These are phyloP conservation scores for Sinocyclocheilus anophthalmus DNA, from an alignment of 2,113 vertebrate genomes.

Conservation along the genomic window DNA sequence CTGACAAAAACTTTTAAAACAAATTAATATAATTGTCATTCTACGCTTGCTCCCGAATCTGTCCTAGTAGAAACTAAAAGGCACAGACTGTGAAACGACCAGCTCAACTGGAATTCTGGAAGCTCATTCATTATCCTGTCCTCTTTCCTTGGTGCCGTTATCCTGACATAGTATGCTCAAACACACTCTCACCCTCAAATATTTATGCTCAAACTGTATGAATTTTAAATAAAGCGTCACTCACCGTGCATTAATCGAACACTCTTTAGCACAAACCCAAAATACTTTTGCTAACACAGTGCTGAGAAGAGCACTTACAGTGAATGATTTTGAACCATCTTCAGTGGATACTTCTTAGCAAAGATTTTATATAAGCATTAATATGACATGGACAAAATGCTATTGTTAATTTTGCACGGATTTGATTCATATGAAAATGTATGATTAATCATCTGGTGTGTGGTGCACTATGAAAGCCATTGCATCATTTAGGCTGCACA, in stretches of 20 bases:
- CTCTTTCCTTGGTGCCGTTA: not conserved
- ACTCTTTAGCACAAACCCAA: not conserved
- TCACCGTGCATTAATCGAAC: conserved; percentile 25
- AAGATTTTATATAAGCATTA: not conserved
- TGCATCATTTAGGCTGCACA: not conserved
- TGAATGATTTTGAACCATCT: not conserved
- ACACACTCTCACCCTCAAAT: conserved; percentile 24
- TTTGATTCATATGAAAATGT: not conserved
- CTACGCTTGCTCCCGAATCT: not conserved
- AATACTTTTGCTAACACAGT: not conserved
- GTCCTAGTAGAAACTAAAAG: not conserved
- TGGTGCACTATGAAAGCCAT: not conserved
- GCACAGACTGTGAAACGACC: not conserved
- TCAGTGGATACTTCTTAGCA: not conserved
- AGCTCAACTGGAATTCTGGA: not conserved
- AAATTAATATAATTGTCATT: not conserved
- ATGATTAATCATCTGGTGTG: not conserved
- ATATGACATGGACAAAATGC: not conserved
- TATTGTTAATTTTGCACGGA: not conserved
- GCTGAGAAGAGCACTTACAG: conserved; percentile 8
- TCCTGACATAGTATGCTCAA: conserved; percentile 17
- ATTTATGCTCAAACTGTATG: conserved; percentile 30
- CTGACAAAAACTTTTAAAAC: not conserved
- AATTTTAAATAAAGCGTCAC: conserved; percentile 40
- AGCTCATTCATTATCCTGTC: conserved; percentile 15